These are phyloP conservation scores for Rafetus swinhoei DNA, from an alignment of 2,113 vertebrate species.

Conservation along the genomic window DNA sequence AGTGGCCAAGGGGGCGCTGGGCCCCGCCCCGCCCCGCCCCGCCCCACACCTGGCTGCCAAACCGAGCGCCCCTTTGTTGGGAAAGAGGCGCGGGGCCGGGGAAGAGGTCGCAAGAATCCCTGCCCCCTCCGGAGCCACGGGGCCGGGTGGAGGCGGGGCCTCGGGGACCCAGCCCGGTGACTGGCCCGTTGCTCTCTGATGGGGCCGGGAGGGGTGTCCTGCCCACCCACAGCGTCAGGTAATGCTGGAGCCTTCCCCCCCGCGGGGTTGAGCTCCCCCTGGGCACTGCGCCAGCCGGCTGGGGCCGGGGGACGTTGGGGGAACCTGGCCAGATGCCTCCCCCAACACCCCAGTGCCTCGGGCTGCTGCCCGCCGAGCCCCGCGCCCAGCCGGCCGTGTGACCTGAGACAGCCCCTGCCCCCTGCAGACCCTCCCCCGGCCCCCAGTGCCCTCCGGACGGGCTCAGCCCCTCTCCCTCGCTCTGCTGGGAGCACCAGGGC, in stretches of 20 bases:
- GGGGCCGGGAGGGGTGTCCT: no score
- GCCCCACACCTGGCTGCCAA: no score
- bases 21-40: no score
- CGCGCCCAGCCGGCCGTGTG: background rate
- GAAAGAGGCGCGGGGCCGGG: no score
- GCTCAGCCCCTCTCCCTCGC: background rate
- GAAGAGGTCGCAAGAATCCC: background rate
- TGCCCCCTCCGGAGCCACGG: background rate
- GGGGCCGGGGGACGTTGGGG: no score
- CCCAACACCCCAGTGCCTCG: background rate
- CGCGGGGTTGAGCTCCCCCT: background rate
- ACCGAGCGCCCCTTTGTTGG: background rate
- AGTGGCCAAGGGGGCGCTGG: rapidly evolving
- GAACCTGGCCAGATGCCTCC: background rate
- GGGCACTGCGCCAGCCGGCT: no score
- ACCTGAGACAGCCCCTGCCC: background rate
- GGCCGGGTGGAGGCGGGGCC: background rate
- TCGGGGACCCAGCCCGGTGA: no score
- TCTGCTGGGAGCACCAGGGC: background rate
- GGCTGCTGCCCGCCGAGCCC: background rate
- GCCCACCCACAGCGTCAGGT: no score
- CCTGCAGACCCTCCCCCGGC: no score
- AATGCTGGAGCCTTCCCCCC: background rate
- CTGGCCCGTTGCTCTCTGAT: no score
- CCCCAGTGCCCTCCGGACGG: rapidly evolving